A percentile compares a stretch with the other conserved stretches of the same genome.
Evolutionary conservation across 2,797 vertebrate species (phyloP).

Genomic region (Vireo griseus): DNA sequence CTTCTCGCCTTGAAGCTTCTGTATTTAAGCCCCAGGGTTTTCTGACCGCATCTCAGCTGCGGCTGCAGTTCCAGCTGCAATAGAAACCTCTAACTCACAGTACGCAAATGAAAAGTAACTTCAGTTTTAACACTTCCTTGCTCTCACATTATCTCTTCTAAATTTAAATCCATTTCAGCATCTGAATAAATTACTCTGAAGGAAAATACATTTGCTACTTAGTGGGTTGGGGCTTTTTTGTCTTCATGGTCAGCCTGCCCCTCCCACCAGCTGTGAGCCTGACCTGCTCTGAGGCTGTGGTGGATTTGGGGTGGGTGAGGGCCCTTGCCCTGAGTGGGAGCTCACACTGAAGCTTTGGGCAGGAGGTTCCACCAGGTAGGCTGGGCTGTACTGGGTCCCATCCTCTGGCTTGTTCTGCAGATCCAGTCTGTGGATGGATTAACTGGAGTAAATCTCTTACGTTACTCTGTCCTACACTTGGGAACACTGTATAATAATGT

Average conservation of each 20-base stretch:
- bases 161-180: conserved; percentile 35
- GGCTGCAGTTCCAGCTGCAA: neutral
- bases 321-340: neutral
- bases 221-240: neutral
- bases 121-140: conserved; percentile 29
- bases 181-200: neutral
- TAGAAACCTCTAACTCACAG: neutral
- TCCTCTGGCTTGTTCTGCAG: neutral
- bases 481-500: neutral
- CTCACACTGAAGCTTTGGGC: neutral
- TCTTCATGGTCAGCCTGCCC: neutral
- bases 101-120: neutral
- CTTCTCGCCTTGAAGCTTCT: conserved; percentile 40
- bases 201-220: neutral
- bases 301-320: neutral
- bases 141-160: neutral
- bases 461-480: neutral
- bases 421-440: neutral
- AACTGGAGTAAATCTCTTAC: neutral
- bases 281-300: fast-evolving
- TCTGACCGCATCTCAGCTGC: neutral
- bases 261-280: neutral
- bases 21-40: conserved; percentile 52
- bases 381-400: neutral
- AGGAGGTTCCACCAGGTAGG: fast-evolving